Base-by-base conservation (phyloP, 2,888 invertebrate genomes). In the Callimorpha dominula region DNA sequence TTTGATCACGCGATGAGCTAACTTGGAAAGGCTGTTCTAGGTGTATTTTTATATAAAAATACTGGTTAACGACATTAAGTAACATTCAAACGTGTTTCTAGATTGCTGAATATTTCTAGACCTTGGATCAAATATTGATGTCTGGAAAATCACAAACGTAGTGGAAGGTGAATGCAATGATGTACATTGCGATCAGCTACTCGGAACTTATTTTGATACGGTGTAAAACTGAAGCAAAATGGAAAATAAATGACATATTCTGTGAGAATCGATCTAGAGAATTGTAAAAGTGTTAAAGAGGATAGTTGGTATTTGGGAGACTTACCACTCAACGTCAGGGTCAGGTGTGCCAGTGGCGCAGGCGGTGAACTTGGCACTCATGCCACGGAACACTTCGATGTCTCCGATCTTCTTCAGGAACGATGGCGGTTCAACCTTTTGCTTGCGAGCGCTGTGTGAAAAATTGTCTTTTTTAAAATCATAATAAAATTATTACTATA, bases 311-410 rank as follows among this genome's bases (percentile, higher is more conserved):
- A 20, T 31, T 42, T 15, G 6, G 43, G 17, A n/a, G 49, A 62
- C 87, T 69, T 64, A 95, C 95, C 95, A 95, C 72, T 98, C 98
- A 67, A 98, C 98, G 74, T 98, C 98, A 0, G 99, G 99, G 73
- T 98, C 98, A 0, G 99, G 99, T 73, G 96, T 96, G 74, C 99
- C 99, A 66, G 97, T 97, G 67, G 98, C 97, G 90, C 99, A 99
- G 72, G 99, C 99, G n/a, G 98, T 99, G 92, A 99, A 98, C 93
- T 98, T 98, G 71, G 98, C 98, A 64, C 98, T 97, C 97, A 98
- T 98, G 54, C 98, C 98, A 86, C 97, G 97, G 92, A 97, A 97
- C 71, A 98, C 97, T 91, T 99, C 98, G 62, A 97, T 97, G 90
- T 99, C 98, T 0, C 98, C 98, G 85, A 99, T 97, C 88, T 97